A percentile compares a stretch with the other conserved stretches of the same genome.
phyloP scores from a whole-genome alignment of 2,888 invertebrate species.

The Phania funesta region DNA sequence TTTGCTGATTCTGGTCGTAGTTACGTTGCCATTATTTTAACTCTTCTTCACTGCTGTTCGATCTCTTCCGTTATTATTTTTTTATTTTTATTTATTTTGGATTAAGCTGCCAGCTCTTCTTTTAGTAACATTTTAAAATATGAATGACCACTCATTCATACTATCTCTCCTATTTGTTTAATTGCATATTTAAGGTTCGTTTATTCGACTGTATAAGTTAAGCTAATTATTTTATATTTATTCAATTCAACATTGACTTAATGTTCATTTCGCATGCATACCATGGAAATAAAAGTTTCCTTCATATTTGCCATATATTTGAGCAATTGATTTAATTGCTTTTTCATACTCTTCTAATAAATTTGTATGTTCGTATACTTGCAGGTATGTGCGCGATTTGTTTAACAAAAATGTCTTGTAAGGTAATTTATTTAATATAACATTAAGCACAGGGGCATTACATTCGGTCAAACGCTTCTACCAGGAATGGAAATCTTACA shows the following conservation, averaged over 20 bases:
- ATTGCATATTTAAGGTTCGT: not conserved
- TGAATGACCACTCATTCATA: slow-evolving; percentile 9
- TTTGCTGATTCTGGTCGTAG: slow-evolving; percentile 42
- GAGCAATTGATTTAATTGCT: not conserved
- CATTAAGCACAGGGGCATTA: too few species aligned
- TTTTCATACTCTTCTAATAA: not conserved
- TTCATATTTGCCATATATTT: not conserved
- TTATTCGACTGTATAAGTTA: not conserved
- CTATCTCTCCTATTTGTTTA: not conserved
- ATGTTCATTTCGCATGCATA: slow-evolving; percentile 42
- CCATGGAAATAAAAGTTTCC: too few species aligned
- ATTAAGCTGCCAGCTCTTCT: not conserved
- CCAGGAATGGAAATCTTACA: too few species aligned
- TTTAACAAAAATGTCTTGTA: not conserved
- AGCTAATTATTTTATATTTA: not conserved
- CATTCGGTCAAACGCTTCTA: too few species aligned
- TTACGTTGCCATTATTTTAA: slow-evolving; percentile 5
- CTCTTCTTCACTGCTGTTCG: not conserved
- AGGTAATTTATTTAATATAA: not conserved
- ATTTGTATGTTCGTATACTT: slow-evolving; percentile 29
- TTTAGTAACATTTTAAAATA: slow-evolving; percentile 1
- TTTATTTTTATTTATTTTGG: not conserved
- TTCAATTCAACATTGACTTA: slow-evolving; percentile 26
- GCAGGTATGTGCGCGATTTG: slow-evolving; percentile 37
- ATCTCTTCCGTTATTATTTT: slow-evolving; percentile 27